phyloP scores from a whole-genome alignment of 2,888 invertebrate species.

The Orthonevra nobilis region DNA sequence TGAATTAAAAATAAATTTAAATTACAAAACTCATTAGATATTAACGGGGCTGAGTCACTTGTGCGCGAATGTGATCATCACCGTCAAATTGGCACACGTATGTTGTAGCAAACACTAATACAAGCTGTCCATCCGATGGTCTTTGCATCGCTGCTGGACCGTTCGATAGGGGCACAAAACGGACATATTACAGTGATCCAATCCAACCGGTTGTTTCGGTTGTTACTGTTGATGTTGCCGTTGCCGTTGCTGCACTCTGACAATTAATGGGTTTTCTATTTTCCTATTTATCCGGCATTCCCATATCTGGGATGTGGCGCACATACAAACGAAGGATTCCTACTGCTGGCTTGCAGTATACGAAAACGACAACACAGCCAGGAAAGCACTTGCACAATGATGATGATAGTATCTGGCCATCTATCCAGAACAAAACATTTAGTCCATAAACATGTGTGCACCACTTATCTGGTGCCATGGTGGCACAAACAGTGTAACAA shows the following conservation, averaged over 20 bases:
- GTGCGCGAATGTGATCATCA: slow-evolving; percentile 69
- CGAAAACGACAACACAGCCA: slow-evolving; percentile 10
- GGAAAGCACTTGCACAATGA: slow-evolving; percentile 43
- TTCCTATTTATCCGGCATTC: slow-evolving; percentile 56
- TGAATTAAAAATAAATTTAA: slow-evolving; percentile 70
- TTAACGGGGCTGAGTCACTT: slow-evolving; percentile 69
- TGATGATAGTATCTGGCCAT: slow-evolving; percentile 67
- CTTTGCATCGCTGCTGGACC: slow-evolving; percentile 27
- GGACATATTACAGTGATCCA: slow-evolving; percentile 65
- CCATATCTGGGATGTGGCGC: slow-evolving; percentile 66
- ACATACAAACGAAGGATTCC: slow-evolving; percentile 51
- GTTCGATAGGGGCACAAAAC: slow-evolving; percentile 55
- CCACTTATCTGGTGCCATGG: slow-evolving; percentile 67
- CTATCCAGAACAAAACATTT: slow-evolving; percentile 70
- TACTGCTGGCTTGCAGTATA: too few relatives aligned
- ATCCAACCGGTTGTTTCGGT: slow-evolving; percentile 68
- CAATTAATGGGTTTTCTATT: slow-evolving; percentile 71
- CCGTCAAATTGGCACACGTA: slow-evolving; percentile 68
- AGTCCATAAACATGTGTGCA: slow-evolving; percentile 70
- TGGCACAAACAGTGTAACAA: slow-evolving; percentile 65
- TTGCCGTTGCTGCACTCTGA: slow-evolving; percentile 49
- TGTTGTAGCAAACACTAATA: slow-evolving; percentile 28
- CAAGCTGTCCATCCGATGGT: slow-evolving; percentile 45
- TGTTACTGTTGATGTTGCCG: slow-evolving; percentile 65
- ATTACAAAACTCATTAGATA: slow-evolving; percentile 70